Percentiles rank a stretch among this genome's conserved stretches.
Conservation (phyloP, 2,888 invertebrate species). For the Pyrgus malvae region DNA sequence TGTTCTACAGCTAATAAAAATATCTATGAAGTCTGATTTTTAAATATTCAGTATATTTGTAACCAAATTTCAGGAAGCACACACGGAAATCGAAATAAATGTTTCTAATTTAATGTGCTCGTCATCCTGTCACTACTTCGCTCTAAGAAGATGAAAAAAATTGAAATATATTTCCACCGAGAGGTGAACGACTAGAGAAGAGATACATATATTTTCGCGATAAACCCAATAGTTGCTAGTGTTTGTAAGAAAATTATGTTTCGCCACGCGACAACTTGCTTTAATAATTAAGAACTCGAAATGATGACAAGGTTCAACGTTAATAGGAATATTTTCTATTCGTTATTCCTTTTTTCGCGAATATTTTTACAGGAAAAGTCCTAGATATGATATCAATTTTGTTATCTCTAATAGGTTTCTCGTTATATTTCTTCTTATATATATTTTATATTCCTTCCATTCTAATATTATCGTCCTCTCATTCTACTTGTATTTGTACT, state of each 20-base stretch:
- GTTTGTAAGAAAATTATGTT: not conserved
- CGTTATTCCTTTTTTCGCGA: no score
- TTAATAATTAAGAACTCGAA: not conserved
- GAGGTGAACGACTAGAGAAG: slow-evolving; percentile 1
- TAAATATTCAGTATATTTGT: not conserved
- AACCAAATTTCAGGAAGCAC: not conserved
- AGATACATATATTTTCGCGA: not conserved
- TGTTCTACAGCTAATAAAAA: not conserved
- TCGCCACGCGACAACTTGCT: not conserved
- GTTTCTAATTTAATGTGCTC: not conserved
- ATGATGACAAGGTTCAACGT: no score
- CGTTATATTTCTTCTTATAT: no score
- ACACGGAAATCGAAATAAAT: slow-evolving; percentile 16
- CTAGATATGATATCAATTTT: no score
- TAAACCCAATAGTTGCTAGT: not conserved
- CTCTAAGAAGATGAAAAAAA: not conserved
- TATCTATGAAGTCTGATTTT: not conserved
- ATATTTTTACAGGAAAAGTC: no score
- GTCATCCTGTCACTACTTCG: slow-evolving; percentile 3
- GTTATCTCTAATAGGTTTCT: no score
- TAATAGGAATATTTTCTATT: no score
- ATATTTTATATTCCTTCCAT: no score
- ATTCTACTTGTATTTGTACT: no score
- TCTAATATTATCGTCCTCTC: no score
- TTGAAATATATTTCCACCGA: not conserved